phyloP scores from a whole-genome alignment of 2,888 invertebrate species.

The Anthrax anthrax region DNA sequence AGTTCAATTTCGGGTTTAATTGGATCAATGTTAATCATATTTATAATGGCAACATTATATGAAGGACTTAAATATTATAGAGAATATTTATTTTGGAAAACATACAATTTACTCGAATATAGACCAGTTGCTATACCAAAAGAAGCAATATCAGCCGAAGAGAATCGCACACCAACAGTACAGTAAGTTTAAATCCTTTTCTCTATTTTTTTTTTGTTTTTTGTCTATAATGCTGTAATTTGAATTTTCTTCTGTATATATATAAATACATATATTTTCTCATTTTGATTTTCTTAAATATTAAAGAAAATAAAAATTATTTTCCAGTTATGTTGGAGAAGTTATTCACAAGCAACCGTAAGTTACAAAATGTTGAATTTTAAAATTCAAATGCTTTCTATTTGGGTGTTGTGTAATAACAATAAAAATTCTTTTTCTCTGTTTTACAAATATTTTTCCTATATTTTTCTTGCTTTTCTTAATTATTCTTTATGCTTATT shows the following conservation, averaged over 20 bases:
- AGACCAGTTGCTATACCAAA: slow-evolving; percentile 68
- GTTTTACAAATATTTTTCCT: no score
- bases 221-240: neutral
- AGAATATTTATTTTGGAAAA: slow-evolving; percentile 75
- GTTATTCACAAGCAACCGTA: slow-evolving; percentile 59
- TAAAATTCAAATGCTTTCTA: no score
- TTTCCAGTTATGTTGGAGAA: slow-evolving; percentile 50
- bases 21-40: slow-evolving; percentile 82
- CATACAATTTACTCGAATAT: slow-evolving; percentile 72
- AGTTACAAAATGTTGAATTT: slow-evolving; percentile 38
- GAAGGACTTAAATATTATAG: slow-evolving; percentile 67
- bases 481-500: no score
- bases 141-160: slow-evolving; percentile 43
- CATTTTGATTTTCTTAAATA: neutral
- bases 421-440: no score
- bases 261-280: neutral
- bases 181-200: slow-evolving; percentile 46
- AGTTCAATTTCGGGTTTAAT: slow-evolving; percentile 60
- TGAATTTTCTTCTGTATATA: neutral
- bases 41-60: slow-evolving; percentile 82
- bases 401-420: no score
- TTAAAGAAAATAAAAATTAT: slow-evolving; percentile 17
- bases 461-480: no score
- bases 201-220: neutral
- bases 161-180: slow-evolving; percentile 55